phyloP scores from a whole-genome alignment of 2,797 vertebrate species.

The Denticeps clupeoides region DNA sequence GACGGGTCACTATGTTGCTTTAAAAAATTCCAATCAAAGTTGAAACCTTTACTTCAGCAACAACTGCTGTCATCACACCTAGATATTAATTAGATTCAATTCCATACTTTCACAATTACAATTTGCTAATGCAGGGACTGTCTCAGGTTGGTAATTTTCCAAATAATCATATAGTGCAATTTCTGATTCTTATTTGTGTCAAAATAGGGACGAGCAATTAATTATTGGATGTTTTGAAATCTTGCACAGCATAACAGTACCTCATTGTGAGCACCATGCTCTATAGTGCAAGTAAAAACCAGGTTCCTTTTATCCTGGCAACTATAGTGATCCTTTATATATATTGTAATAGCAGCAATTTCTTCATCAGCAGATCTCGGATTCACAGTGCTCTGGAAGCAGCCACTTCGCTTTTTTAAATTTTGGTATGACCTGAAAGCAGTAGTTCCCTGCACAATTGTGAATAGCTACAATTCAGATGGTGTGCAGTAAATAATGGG shows the following conservation, averaged over 20 bases:
- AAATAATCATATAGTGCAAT: not conserved
- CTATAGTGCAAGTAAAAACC: no score
- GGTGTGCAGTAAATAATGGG: constrained; percentile 9
- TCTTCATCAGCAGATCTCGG: no score
- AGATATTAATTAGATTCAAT: not conserved
- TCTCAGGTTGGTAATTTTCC: not conserved
- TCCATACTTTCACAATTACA: not conserved
- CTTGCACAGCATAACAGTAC: no score
- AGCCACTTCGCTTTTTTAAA: not conserved
- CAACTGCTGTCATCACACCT: not conserved
- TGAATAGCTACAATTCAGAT: constrained; percentile 9
- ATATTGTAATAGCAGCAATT: no score
- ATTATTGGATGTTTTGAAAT: no score
- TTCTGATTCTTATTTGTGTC: no score
- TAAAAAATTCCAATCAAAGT: no score
- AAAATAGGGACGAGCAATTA: no score
- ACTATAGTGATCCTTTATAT: no score
- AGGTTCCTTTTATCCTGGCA: no score
- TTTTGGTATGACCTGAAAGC: not conserved
- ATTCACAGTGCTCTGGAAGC: not conserved
- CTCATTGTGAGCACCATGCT: no score
- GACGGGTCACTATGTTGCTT: not conserved
- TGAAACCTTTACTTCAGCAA: constrained; percentile 7
- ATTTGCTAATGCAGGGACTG: not conserved
- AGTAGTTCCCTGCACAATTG: constrained; percentile 6